Evolutionary conservation across 2,888 invertebrate genomes (phyloP).

Genomic region (Colletes collaris): DNA sequence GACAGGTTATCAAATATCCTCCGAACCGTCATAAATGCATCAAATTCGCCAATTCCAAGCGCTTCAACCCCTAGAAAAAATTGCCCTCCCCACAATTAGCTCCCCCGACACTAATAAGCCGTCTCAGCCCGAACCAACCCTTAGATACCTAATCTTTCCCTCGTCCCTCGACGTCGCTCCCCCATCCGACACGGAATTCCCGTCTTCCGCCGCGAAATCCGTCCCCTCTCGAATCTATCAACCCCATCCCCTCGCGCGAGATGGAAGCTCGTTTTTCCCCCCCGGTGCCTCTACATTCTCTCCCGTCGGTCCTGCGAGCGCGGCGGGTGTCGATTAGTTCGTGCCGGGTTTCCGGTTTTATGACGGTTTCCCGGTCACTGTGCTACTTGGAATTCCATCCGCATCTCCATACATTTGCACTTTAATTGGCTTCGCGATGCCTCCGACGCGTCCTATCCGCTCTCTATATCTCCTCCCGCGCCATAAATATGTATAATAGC

Average conservation of each 20-base stretch:
- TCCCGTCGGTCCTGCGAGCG: neutral
- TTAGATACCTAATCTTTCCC: neutral
- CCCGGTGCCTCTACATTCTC: neutral
- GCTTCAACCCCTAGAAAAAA: neutral
- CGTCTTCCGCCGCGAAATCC: constrained; percentile 16
- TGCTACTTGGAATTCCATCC: constrained; percentile 76
- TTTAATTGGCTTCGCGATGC: constrained; percentile 78
- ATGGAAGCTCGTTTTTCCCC: neutral
- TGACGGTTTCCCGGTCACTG: constrained; percentile 75
- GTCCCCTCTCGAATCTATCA: constrained; percentile 21
- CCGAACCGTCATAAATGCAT: too few species aligned
- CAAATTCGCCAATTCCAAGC: too few species aligned
- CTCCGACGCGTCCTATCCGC: constrained; percentile 36
- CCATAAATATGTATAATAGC: constrained; percentile 74
- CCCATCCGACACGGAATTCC: constrained; percentile 15
- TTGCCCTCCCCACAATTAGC: neutral
- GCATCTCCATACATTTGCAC: constrained; percentile 81
- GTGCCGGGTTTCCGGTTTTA: constrained; percentile 66
- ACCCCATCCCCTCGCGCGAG: neutral
- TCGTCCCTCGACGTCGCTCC: neutral
- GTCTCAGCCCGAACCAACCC: neutral
- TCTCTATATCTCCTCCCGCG: constrained; percentile 48
- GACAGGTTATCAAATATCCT: too few species aligned
- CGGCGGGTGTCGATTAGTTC: constrained; percentile 61
- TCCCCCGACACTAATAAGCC: neutral